Evolutionary conservation across 2,797 vertebrate genomes (phyloP).

Genomic region (Paratrypauchen microcephalus): DNA sequence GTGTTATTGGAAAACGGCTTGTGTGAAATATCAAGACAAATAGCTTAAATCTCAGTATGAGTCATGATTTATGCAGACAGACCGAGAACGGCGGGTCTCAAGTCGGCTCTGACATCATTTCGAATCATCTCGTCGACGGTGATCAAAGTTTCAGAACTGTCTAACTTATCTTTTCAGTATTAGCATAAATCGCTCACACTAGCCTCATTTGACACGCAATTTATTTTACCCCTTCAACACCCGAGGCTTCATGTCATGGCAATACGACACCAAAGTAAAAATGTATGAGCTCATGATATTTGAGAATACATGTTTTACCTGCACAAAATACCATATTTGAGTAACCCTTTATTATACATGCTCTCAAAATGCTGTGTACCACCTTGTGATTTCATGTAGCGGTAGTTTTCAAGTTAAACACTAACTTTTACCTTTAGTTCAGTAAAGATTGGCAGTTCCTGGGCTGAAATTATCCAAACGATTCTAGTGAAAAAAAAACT

Average conservation of each 20-base stretch:
- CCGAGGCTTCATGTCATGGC: slow-evolving; percentile 47
- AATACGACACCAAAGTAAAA: slow-evolving; percentile 42
- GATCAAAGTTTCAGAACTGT: slow-evolving; percentile 52
- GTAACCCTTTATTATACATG: no score
- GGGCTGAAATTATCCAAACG: no score
- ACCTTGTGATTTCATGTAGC: no score
- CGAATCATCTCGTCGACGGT: slow-evolving; percentile 47
- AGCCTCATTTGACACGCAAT: slow-evolving; percentile 30
- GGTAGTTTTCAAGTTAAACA: no score
- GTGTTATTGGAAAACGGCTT: slow-evolving; percentile 21
- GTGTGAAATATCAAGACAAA: slow-evolving; percentile 37
- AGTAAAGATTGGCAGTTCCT: no score
- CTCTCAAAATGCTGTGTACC: no score
- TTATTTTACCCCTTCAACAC: slow-evolving; percentile 35
- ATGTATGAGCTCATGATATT: slow-evolving; percentile 43
- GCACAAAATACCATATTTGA: neutral
- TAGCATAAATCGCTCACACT: slow-evolving; percentile 28
- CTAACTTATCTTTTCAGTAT: slow-evolving; percentile 22
- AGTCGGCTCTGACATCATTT: slow-evolving; percentile 33
- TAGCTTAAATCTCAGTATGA: slow-evolving; percentile 45
- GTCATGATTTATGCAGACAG: slow-evolving; percentile 42
- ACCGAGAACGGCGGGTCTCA: slow-evolving; percentile 23
- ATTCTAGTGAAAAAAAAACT: no score
- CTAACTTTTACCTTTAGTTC: no score
- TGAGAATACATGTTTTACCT: slow-evolving; percentile 16